phyloP scores from a whole-genome alignment of 2,797 vertebrate species.

The Austrolebias charrua region DNA sequence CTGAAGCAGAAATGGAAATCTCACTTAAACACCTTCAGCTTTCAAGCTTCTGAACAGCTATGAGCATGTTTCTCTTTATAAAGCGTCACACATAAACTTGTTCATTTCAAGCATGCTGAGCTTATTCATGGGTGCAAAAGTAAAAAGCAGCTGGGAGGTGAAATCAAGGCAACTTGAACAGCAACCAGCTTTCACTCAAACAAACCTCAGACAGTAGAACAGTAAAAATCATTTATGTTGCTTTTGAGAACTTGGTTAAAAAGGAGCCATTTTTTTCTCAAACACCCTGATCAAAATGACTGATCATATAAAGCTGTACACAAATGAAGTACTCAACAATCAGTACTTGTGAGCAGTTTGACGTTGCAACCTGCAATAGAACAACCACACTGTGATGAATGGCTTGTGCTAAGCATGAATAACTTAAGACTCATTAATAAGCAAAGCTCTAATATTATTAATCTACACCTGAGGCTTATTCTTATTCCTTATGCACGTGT shows the following conservation, averaged over 20 bases:
- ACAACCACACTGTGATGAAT: slow-evolving; percentile 56
- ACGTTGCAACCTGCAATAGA: slow-evolving; percentile 37
- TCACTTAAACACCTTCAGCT: slow-evolving; percentile 5
- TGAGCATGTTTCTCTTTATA: slow-evolving; percentile 14
- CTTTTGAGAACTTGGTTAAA: background rate
- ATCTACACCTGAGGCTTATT: slow-evolving; percentile 51
- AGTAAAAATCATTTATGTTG: background rate
- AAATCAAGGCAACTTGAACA: slow-evolving; percentile 10
- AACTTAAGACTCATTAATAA: slow-evolving; percentile 78
- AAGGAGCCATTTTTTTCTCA: background rate
- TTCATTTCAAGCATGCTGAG: slow-evolving; percentile 8
- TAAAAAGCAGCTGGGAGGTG: slow-evolving; percentile 11
- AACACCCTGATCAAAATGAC: slow-evolving; percentile 16
- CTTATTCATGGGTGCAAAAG: background rate
- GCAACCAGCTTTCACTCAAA: slow-evolving; percentile 19
- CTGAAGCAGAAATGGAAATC: slow-evolving; percentile 7
- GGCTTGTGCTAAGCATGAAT: slow-evolving; percentile 59
- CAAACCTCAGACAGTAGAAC: slow-evolving; percentile 10
- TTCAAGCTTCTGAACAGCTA: slow-evolving; percentile 8
- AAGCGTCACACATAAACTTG: background rate
- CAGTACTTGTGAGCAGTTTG: slow-evolving; percentile 23
- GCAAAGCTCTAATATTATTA: slow-evolving; percentile 73
- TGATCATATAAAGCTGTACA: slow-evolving; percentile 7
- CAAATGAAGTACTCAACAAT: slow-evolving; percentile 15
- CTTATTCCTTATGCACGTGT: slow-evolving; percentile 19